Evolutionary conservation across 2,113 vertebrate species (phyloP).

Genomic region (Mustelus asterias): DNA sequence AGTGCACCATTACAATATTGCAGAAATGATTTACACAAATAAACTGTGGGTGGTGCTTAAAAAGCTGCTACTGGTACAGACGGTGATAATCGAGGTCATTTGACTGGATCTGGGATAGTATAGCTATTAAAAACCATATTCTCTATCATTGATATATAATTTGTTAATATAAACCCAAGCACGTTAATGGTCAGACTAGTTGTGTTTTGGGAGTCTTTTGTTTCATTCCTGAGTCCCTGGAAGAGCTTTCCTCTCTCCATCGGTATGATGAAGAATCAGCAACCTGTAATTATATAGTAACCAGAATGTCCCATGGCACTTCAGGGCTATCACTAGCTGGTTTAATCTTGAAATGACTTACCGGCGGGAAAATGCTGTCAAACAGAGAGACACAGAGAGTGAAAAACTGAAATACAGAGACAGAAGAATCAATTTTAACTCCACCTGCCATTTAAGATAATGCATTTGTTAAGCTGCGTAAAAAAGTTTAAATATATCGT

Average conservation of each 20-base stretch:
- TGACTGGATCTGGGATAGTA: neutral
- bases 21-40: neutral
- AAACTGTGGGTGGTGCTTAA: neutral
- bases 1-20: neutral
- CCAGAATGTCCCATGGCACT: too few species aligned
- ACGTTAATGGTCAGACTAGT: neutral
- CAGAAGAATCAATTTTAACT: too few species aligned
- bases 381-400: too few species aligned
- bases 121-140: neutral
- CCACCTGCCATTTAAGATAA: too few species aligned
- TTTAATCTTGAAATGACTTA: neutral
- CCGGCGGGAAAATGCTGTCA: neutral
- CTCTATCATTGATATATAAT: neutral
- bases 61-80: neutral
- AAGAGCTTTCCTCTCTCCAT: neutral
- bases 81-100: neutral
- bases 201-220: neutral
- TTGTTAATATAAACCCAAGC: neutral
- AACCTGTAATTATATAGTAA: too few species aligned
- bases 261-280: neutral
- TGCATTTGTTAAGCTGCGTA: too few species aligned
- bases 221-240: neutral
- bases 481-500: too few species aligned
- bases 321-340: neutral
- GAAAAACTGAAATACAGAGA: too few species aligned